Conservation (phyloP, 2,888 invertebrate genomes). For the Agrochola macilenta region DNA sequence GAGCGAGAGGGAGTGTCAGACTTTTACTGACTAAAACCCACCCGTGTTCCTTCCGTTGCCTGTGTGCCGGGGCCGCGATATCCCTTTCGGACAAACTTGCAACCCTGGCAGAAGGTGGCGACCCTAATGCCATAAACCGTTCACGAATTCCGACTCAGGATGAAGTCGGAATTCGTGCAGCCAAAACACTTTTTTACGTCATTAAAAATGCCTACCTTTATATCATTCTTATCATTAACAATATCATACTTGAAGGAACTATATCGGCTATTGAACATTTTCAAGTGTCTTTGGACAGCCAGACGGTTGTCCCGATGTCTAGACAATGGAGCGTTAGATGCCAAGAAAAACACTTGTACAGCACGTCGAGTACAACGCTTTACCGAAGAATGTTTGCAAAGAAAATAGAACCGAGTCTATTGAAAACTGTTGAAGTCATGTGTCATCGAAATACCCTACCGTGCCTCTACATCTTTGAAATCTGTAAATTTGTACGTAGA, state of each 20-base stretch:
- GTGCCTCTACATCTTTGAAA: too few species aligned
- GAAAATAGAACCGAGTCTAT: constrained; percentile 53
- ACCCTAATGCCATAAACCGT: background rate
- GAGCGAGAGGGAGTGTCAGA: too few species aligned
- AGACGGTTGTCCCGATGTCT: constrained; percentile 74
- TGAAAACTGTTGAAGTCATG: constrained; percentile 37
- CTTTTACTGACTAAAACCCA: too few species aligned
- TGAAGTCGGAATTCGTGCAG: too few species aligned
- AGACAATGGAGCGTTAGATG: constrained; percentile 71
- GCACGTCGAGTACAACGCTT: constrained; percentile 32
- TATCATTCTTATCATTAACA: background rate
- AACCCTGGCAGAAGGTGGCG: too few species aligned
- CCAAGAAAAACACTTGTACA: constrained; percentile 64
- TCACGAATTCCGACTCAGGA: background rate
- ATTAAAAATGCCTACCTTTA: background rate
- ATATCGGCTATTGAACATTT: constrained; percentile 42
- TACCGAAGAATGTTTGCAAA: constrained; percentile 47
- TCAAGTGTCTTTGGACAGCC: constrained; percentile 58
- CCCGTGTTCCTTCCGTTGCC: too few species aligned
- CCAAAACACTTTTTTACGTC: background rate
- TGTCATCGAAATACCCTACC: too few species aligned
- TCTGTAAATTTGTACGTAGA: too few species aligned
- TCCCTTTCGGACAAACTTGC: too few species aligned
- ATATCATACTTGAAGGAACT: constrained; percentile 30
- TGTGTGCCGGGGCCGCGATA: too few species aligned